A percentile compares a stretch with the other conserved stretches of the same genome.
Conservation (phyloP, 1,140 invertebrate species). For the Drosophila prosaltans region DNA sequence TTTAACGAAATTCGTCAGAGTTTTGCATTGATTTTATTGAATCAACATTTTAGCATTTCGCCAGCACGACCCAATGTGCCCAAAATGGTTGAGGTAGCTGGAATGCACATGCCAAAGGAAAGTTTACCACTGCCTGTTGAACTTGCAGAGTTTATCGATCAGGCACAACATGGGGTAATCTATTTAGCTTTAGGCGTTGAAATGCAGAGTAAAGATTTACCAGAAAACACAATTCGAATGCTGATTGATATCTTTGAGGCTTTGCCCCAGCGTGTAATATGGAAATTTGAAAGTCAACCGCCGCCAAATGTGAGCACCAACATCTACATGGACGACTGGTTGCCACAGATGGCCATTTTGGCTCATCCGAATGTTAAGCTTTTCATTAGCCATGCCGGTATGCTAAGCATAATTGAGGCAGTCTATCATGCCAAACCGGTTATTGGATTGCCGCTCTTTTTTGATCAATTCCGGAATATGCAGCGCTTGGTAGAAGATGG, state of each 20-base stretch:
- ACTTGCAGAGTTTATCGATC: conserved; percentile 84
- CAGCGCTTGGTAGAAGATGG: conserved; percentile 81
- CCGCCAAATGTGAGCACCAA: conserved; percentile 84
- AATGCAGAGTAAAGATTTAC: conserved; percentile 84
- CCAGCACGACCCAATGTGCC: conserved; percentile 60
- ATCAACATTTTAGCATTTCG: conserved; percentile 69
- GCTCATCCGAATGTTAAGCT: conserved; percentile 88
- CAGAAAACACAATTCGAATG: conserved; percentile 83
- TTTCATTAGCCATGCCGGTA: conserved; percentile 90
- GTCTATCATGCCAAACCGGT: conserved; percentile 88
- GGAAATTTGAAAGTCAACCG: conserved; percentile 87
- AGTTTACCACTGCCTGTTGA: conserved; percentile 77
- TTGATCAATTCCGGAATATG: conserved; percentile 86
- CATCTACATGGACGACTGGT: conserved; percentile 86
- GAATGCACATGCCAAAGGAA: conserved; percentile 83
- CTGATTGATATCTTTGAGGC: conserved; percentile 85
- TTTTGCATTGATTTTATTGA: conserved; percentile 61
- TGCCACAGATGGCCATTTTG: conserved; percentile 88
- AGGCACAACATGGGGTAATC: conserved; percentile 85
- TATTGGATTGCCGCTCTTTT: conserved; percentile 87
- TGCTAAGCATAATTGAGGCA: conserved; percentile 88
- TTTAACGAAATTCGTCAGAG: conserved; percentile 45
- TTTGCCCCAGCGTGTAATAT: conserved; percentile 86
- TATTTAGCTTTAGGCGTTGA: conserved; percentile 87
- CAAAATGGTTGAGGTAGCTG: conserved; percentile 59